These are phyloP conservation scores for Zosterops lateralis DNA, from an alignment of 2,113 vertebrate species.

Conservation along the genomic window DNA sequence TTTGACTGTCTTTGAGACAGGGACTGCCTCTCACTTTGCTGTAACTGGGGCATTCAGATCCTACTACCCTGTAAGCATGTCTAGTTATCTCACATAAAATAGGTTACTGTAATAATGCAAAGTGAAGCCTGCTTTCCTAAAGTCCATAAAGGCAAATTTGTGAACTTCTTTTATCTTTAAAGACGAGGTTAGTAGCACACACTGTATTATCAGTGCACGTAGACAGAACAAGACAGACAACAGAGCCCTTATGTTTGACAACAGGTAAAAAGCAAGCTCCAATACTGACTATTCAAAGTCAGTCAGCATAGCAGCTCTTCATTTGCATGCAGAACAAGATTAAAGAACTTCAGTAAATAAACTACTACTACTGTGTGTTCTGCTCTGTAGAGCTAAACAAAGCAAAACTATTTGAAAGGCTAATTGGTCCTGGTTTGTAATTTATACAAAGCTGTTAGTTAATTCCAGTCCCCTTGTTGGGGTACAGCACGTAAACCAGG, in stretches of 20 bases:
- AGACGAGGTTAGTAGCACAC: background rate
- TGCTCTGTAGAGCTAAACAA: conserved; percentile 17
- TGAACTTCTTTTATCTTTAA: background rate
- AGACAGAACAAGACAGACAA: background rate
- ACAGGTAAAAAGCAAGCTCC: background rate
- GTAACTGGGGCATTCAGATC: background rate
- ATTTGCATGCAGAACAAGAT: conserved; percentile 8
- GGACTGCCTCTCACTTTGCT: background rate
- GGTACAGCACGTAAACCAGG: background rate
- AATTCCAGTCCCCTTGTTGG: background rate
- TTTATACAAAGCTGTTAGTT: background rate
- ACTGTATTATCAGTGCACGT: background rate
- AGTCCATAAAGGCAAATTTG: background rate
- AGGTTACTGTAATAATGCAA: background rate
- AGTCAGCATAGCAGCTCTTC: background rate
- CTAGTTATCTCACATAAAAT: background rate
- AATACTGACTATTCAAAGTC: conserved; percentile 4
- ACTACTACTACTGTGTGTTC: background rate
- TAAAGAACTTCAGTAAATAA: conserved; percentile 15
- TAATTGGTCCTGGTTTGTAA: conserved; percentile 3
- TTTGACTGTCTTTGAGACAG: background rate
- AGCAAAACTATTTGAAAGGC: conserved; percentile 8
- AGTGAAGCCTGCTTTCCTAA: background rate
- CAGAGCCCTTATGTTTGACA: background rate
- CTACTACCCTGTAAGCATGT: background rate